Base-by-base conservation (phyloP, 2,113 vertebrate genomes). In the Chaenocephalus aceratus region DNA sequence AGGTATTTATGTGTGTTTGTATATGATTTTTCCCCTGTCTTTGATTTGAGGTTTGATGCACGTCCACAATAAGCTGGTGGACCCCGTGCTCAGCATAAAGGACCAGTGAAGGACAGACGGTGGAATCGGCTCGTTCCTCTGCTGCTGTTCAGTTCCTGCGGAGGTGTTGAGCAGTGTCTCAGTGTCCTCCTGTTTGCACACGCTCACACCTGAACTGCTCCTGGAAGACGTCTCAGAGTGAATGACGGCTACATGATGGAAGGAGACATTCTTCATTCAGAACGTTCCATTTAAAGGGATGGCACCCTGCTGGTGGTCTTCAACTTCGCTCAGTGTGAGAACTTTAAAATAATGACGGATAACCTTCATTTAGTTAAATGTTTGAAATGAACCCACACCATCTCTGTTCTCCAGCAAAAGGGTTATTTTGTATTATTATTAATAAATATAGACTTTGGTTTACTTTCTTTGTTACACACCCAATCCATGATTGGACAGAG, bases 41-140 rank as follows among this genome's bases (percentile, higher is more conserved):
- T 59, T 56, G 18, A 2, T 77, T 68, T 44, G 68, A 99, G 98
- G 97, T 80, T 94, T 99, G 89, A 97, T 98, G 96, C 94, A 97
- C 61, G 96, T 98, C 77, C 98, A 99, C 89, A 99, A 98, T 87
- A 97, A 96, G 86, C 93, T 99, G 34, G 97, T 99, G 93, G 97
- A 99, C 44, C 91, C 90, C 1, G 80, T 93, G 56, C 86, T 92
- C 69, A 93, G 85, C 78, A 86, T 89, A 1, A 90, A 91, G 84
- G 76, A 91, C 58, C 68, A 88, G 51, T 89, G 34, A 79, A 41
- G 54, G 68, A 79, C 12, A 65, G 44, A 46, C 14, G n/a, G 61
- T 10, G 52, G 13, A 49, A 41, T 14, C 30, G 4, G 44, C 34
- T n/a, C 8, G 14, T 36, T 14, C 1, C 51, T 64, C 13, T 75